Evolutionary conservation across 1,140 invertebrate species (phyloP), one percentile per base, ranked within the genome.

Genomic region (Trachymyrmex septentrionalis): DNA sequence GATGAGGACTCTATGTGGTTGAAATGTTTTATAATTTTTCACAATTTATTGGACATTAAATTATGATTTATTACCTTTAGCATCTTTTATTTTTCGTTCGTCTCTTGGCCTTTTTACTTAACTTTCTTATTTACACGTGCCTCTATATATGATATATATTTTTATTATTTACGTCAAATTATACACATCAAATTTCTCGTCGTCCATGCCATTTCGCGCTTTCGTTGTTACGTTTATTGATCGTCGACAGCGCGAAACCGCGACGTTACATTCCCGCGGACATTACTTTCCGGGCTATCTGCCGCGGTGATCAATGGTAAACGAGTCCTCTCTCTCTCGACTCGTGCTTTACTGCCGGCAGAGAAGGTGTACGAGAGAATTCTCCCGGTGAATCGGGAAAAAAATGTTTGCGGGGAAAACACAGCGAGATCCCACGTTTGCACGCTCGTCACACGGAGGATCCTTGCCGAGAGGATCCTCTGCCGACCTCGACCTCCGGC

Each of bases 201-300:
- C 12, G 53, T 14, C 0, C 5, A 67, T 9, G 16, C 24, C 12
- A 5, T 6, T 57, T 10, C 19, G 53, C 34, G 34, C 14, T 82
- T 72, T 64, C 24, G 44, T 61, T 30, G 21, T 50, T 30, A n/a
- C n/a, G 21, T 21, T 69, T 73, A 61, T 72, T 61, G 80, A 73
- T 82, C 53, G 66, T 19, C 24, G 64, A 16, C 64, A 73, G 55
- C 24, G 30, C 10, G 10, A 44, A 63, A 82, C 34, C 67, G 34
- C 64, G 53, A 82, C 34, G 19, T 34, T 82, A 59, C 80, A 48
- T 73, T 82, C 34, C 55, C 69, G 38, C 38, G 44, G n/a, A 81
- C 50, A 30, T 80, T 73, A 61, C 38, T 84, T 84, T 75, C 38
- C 57, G 69, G 16, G 27, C 69, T 75, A 84, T 84, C 80, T 75